Evolutionary conservation across 2,888 invertebrate genomes (phyloP).

Genomic region (Drosophila dives): DNA sequence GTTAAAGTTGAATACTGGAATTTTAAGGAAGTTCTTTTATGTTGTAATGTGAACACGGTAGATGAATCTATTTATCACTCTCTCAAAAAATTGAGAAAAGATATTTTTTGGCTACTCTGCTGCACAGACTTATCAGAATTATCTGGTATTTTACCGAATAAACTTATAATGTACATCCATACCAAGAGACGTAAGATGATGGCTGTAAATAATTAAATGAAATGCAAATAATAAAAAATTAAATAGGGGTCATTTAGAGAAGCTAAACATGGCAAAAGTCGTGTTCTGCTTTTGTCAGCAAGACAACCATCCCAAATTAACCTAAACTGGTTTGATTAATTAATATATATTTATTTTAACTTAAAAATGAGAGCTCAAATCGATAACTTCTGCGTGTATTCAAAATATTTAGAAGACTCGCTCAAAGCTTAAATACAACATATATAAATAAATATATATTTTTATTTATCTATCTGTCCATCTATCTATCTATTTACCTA

Average conservation of each 20-base stretch:
- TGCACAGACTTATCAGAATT: neutral
- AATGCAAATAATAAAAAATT: neutral
- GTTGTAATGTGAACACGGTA: neutral
- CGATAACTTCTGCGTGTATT: neutral
- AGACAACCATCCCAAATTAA: no score
- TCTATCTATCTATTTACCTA: no score
- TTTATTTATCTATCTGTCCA: no score
- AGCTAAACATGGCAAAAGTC: neutral
- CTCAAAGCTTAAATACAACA: neutral
- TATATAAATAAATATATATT: no score
- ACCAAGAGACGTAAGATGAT: neutral
- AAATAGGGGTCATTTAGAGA: accelerated
- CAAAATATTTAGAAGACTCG: neutral
- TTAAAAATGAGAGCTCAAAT: neutral
- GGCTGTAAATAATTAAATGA: no score
- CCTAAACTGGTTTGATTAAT: no score
- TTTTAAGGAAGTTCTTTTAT: neutral
- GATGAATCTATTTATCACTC: neutral
- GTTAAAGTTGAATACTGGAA: neutral
- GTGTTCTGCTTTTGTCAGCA: neutral
- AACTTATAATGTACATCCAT: no score
- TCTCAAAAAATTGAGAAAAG: accelerated
- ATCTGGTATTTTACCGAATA: neutral
- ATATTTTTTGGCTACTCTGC: accelerated
- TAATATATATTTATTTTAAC: neutral